Conservation (phyloP, 2,888 invertebrate species). For the Caenorhabditis wallacei region DNA sequence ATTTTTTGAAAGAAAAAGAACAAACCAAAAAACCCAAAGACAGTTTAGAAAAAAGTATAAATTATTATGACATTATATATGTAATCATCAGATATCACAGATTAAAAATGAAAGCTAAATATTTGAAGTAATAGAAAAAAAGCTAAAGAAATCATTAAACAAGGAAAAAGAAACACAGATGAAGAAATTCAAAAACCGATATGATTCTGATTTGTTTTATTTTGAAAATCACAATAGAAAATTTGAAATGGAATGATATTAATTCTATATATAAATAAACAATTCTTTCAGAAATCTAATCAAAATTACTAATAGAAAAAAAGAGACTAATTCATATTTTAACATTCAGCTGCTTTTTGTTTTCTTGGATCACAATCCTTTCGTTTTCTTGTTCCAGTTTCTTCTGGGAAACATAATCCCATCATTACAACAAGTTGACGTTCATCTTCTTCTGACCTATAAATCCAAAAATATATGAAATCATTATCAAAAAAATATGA, state of each 20-base stretch:
- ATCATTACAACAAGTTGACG: constrained; percentile 51
- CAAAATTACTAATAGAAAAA: constrained; percentile 29
- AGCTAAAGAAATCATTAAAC: not conserved
- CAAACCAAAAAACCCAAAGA: constrained; percentile 1
- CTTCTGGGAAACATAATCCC: constrained; percentile 61
- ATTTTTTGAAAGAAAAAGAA: not conserved
- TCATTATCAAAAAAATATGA: no score
- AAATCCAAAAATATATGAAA: constrained; percentile 8
- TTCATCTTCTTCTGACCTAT: constrained; percentile 59
- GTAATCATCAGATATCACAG: constrained; percentile 35
- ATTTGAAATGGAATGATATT: constrained; percentile 14
- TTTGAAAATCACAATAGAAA: constrained; percentile 15
- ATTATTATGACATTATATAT: constrained; percentile 37
- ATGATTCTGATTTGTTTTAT: constrained; percentile 21
- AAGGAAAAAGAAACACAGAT: constrained; percentile 20
- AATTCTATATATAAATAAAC: not conserved
- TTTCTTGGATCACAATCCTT: constrained; percentile 27
- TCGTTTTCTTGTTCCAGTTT: constrained; percentile 29
- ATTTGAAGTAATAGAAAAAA: not conserved
- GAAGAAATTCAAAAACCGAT: constrained; percentile 22
- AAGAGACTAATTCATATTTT: constrained; percentile 5
- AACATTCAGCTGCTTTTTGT: constrained; percentile 5
- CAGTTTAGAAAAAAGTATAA: not conserved
- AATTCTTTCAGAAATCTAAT: constrained; percentile 25
- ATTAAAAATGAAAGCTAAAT: not conserved